A percentile compares a stretch with the other conserved stretches of the same genome.
These are phyloP conservation scores for Thelaira solivaga DNA, from an alignment of 2,888 invertebrate species.

Conservation along the genomic window DNA sequence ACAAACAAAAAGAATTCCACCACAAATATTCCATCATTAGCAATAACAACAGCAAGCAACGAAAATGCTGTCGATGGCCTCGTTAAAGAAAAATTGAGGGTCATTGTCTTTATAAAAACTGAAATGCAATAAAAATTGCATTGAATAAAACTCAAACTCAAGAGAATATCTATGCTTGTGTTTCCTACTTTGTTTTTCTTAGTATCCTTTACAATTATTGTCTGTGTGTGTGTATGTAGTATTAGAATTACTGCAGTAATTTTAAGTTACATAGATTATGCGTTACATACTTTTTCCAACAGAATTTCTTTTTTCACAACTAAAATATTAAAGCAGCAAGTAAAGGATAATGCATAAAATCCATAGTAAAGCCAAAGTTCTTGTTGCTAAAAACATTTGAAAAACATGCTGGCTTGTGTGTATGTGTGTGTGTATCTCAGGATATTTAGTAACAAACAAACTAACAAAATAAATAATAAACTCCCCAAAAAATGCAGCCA, in stretches of 20 bases:
- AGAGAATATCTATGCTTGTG: conserved; percentile 14
- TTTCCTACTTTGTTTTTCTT: too few relatives aligned
- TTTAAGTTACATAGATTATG: too few relatives aligned
- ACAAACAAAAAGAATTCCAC: not conserved
- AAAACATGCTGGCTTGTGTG: too few relatives aligned
- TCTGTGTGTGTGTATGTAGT: too few relatives aligned
- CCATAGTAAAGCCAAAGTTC: too few relatives aligned
- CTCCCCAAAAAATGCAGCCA: not conserved
- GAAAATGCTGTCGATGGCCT: not conserved
- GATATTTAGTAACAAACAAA: not conserved
- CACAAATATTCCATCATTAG: not conserved
- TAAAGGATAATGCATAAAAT: too few relatives aligned
- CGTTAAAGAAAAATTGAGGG: conserved; percentile 18
- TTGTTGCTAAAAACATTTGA: too few relatives aligned
- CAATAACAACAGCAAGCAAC: not conserved
- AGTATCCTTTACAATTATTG: too few relatives aligned
- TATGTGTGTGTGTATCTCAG: not conserved
- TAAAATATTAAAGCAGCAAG: too few relatives aligned
- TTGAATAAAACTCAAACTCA: conserved; percentile 18
- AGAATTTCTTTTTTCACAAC: too few relatives aligned
- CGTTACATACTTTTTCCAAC: too few relatives aligned
- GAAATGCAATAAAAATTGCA: conserved; percentile 39
- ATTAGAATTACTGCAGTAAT: too few relatives aligned
- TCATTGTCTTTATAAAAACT: conserved; percentile 43
- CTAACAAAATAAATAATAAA: not conserved